These are phyloP conservation scores for Metallyticus violacea DNA, from an alignment of 2,888 invertebrate genomes.

Conservation along the genomic window DNA sequence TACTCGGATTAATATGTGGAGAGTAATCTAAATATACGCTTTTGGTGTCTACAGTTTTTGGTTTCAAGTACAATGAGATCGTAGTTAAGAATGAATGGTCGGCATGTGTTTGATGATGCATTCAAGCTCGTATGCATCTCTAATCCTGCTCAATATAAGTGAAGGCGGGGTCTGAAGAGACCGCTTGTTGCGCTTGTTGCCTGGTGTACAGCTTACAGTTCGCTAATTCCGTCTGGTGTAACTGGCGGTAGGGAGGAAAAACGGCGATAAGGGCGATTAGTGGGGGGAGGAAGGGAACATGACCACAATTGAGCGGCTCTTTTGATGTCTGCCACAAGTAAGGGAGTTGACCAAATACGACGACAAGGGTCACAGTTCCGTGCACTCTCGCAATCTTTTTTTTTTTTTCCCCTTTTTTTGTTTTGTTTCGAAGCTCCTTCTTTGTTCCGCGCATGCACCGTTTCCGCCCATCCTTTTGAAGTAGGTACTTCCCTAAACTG, in stretches of 20 bases:
- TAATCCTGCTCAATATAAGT: too few species aligned
- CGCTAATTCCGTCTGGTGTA: background rate
- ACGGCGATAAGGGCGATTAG: background rate
- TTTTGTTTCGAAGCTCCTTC: background rate
- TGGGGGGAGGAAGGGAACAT: background rate
- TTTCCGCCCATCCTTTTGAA: background rate
- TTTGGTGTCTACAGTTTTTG: too few species aligned
- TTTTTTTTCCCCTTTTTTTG: too few species aligned
- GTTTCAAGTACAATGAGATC: too few species aligned
- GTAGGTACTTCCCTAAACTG: too few species aligned
- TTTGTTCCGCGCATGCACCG: too few species aligned
- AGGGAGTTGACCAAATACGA: constrained; percentile 29
- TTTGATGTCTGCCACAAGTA: constrained; percentile 8
- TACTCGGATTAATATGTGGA: too few species aligned
- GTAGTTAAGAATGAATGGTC: too few species aligned
- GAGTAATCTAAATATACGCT: too few species aligned
- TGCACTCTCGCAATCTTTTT: background rate
- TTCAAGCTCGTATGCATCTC: too few species aligned
- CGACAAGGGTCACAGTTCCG: constrained; percentile 17
- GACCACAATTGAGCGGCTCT: background rate
- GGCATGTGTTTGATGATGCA: too few species aligned
- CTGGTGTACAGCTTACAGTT: background rate
- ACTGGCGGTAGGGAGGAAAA: background rate
- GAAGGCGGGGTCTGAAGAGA: background rate
- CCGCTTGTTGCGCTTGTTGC: background rate